These are phyloP conservation scores for Drosophila ambigua DNA, from an alignment of 1,140 invertebrate genomes.

Conservation along the genomic window DNA sequence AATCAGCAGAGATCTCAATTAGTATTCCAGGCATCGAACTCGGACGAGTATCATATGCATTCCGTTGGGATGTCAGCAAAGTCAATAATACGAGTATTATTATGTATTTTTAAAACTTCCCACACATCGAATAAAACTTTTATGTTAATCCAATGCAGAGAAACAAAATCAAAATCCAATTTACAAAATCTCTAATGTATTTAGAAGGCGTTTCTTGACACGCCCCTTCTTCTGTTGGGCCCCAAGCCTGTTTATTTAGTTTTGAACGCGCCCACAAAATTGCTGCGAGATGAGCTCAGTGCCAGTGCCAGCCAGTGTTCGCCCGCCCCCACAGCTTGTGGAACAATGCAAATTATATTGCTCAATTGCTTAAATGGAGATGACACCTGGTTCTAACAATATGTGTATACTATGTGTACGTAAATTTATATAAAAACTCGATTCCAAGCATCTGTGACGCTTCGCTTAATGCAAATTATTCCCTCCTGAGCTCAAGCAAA, in stretches of 20 bases:
- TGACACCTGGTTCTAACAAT: slow-evolving; percentile 70
- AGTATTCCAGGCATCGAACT: too few species aligned
- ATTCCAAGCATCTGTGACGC: slow-evolving; percentile 35
- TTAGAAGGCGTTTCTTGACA: slow-evolving; percentile 56
- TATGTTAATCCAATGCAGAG: slow-evolving; percentile 64
- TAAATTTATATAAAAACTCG: slow-evolving; percentile 25
- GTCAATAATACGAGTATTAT: slow-evolving; percentile 1
- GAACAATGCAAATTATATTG: slow-evolving; percentile 63
- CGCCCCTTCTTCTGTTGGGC: slow-evolving; percentile 14
- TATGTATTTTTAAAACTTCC: slow-evolving; percentile 37
- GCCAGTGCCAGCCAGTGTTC: neutral
- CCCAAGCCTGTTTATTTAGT: slow-evolving; percentile 21
- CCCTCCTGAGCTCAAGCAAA: neutral
- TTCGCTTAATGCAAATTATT: slow-evolving; percentile 47
- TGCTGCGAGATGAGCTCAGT: slow-evolving; percentile 76
- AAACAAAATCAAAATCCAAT: slow-evolving; percentile 51
- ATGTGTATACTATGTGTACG: slow-evolving; percentile 18
- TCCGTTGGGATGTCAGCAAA: slow-evolving; percentile 8
- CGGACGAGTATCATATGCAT: slow-evolving; percentile 18
- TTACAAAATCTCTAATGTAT: slow-evolving; percentile 48
- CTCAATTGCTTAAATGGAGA: slow-evolving; percentile 78
- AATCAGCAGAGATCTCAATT: slow-evolving; percentile 50
- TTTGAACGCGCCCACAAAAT: slow-evolving; percentile 68
- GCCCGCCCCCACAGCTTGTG: slow-evolving; percentile 60
- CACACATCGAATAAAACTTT: slow-evolving; percentile 59